Evolutionary conservation across 2,797 vertebrate genomes (phyloP).

Genomic region (Enteromius trimaculatus): DNA sequence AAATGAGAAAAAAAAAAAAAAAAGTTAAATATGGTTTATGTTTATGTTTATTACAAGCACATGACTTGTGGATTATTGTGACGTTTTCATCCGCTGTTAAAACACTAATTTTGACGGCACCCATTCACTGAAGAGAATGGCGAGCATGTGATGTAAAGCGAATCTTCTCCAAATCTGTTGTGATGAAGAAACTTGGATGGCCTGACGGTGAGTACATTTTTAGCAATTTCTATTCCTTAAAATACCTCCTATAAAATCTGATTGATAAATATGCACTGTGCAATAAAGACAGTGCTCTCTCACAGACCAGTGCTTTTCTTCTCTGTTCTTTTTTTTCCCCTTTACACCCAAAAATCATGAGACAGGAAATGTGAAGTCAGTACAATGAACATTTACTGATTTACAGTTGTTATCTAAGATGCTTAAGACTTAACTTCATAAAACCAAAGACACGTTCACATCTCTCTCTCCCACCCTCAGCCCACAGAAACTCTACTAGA

Average conservation of each 20-base stretch:
- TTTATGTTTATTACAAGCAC: neutral
- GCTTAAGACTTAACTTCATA: constrained; percentile 72
- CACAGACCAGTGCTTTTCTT: neutral
- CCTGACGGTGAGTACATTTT: neutral
- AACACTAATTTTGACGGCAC: neutral
- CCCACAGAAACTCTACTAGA: constrained; percentile 72
- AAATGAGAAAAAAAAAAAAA: no score
- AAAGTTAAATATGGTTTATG: neutral
- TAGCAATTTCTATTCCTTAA: neutral
- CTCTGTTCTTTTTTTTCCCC: neutral
- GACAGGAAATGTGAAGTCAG: constrained; percentile 72
- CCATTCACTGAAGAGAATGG: neutral
- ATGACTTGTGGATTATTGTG: neutral
- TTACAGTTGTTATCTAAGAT: constrained; percentile 78
- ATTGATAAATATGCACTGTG: constrained; percentile 12
- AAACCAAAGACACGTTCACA: constrained; percentile 75
- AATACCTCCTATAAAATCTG: neutral
- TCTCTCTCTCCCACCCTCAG: constrained; percentile 68
- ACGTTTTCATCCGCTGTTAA: neutral
- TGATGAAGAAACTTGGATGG: neutral
- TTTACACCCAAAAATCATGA: constrained; percentile 57
- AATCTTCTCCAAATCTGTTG: neutral
- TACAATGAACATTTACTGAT: constrained; percentile 78
- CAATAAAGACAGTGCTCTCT: constrained; percentile 27
- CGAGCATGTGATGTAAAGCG: neutral